Base-by-base conservation (phyloP, 35 echinoderm and acorn worm species). In the Lytechinus pictus region DNA sequence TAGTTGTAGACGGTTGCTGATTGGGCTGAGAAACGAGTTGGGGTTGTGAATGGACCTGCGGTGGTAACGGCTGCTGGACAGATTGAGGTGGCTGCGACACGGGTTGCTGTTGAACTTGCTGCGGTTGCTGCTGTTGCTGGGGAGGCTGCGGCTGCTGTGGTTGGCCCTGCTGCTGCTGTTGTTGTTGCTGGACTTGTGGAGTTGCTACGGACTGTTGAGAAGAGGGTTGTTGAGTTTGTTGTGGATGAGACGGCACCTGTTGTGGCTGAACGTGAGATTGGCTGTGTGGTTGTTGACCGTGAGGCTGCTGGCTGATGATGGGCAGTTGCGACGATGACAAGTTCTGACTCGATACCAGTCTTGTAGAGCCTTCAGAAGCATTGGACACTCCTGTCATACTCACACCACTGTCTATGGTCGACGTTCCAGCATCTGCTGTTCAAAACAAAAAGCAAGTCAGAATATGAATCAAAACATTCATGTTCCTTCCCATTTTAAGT, bases 361-460 rank as follows among this genome's bases (percentile, higher is more conserved):
- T 86, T 91, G 87, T 92, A 24, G 96, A 91, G 28, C 44, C 52
- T 54, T 95, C 89, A 16, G 96, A 96, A 86, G 33, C 33, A 86
- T 61, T 27, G 9, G 95, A 96, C 54, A 93, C 52, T 9, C 86
- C 86, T 12, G 97, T 95, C 27, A 86, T 9, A 54, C 89, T 95
- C 58, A 97, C 6, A 52, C 97, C 97, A 88, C 97, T 97, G 44
- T 97, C 97, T 66, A 86, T 21, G 24, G 97, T 97, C 24, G 58
- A 89, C 16, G 91, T 55, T 51, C 94, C 94, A 57, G 28, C 27
- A 79, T 89, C 95, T 52, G 86, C 53, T 72, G n/a, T 53, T 28
- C 51, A 53, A 88, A 91, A 51, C n/a, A 12, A 29, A 52, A 86
- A 51, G 87, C 33, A 86, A 54, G 9, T 54, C 28, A 94, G n/a